phyloP scores from a whole-genome alignment of 2,113 vertebrate species.

The Myanophis thanlyinensis region DNA sequence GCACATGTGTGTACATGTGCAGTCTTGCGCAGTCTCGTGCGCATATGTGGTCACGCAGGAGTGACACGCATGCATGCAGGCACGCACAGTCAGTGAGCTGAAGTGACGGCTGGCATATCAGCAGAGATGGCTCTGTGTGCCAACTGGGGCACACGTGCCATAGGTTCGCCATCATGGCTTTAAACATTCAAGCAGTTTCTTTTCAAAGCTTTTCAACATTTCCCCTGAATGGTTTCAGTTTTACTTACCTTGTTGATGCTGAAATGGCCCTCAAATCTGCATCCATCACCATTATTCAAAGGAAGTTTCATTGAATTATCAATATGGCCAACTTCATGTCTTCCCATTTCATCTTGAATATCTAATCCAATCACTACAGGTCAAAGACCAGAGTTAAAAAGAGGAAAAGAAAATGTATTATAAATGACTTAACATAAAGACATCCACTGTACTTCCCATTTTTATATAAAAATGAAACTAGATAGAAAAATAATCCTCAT shows the following conservation, averaged over 20 bases:
- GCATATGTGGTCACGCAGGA: no score
- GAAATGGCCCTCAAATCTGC: constrained; percentile 96
- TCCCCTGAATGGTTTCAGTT: background rate
- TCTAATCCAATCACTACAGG: constrained; percentile 91
- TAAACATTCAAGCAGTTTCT: background rate
- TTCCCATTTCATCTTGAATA: constrained; percentile 99
- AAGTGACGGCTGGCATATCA: no score
- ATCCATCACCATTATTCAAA: constrained; percentile 86
- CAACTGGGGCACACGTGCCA: no score
- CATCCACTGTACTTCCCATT: background rate
- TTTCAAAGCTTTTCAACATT: background rate
- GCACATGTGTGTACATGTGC: no score
- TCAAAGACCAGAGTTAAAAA: background rate
- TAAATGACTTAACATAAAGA: background rate
- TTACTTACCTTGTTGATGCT: constrained; percentile 92
- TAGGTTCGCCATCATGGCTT: no score
- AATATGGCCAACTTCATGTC: constrained; percentile 96
- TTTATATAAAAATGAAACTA: background rate
- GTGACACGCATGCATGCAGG: no score
- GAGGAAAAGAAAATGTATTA: background rate
- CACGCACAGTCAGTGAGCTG: no score
- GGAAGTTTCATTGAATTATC: constrained; percentile 98
- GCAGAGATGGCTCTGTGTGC: no score
- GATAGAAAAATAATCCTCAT: background rate
- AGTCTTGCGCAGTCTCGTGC: no score